These are phyloP conservation scores for Gari tellinella DNA, from an alignment of 2,888 invertebrate genomes.

Conservation along the genomic window DNA sequence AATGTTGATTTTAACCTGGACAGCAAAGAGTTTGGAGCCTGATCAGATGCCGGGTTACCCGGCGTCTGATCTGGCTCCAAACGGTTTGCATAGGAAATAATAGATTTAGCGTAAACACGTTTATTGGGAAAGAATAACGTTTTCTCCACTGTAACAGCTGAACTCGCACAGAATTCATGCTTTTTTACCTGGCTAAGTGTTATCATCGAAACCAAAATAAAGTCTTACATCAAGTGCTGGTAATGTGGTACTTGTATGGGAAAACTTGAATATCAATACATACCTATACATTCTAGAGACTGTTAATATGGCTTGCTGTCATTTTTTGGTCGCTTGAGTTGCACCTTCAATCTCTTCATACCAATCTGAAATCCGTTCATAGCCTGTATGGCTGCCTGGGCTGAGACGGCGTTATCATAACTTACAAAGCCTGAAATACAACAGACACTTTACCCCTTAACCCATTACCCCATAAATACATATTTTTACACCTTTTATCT, in stretches of 20 bases:
- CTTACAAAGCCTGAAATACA: slow-evolving; percentile 96
- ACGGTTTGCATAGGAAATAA: too few relatives aligned
- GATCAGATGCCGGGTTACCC: too few relatives aligned
- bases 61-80: too few relatives aligned
- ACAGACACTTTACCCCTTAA: neutral
- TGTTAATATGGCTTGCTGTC: slow-evolving; percentile 98
- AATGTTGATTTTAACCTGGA: too few relatives aligned
- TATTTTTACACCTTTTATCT: too few relatives aligned
- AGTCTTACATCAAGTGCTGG: neutral
- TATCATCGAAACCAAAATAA: neutral
- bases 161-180: too few relatives aligned
- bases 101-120: too few relatives aligned
- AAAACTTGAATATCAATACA: neutral
- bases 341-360: slow-evolving; percentile 99
- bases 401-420: slow-evolving; percentile 98
- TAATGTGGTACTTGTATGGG: neutral
- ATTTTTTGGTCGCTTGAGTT: slow-evolving; percentile 99
- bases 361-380: slow-evolving; percentile 99
- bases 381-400: slow-evolving; percentile 99
- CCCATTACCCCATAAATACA: too few relatives aligned
- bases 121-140: too few relatives aligned
- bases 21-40: too few relatives aligned
- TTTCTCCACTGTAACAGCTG: too few relatives aligned
- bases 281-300: slow-evolving; percentile 11
- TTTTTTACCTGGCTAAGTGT: too few relatives aligned